Conservation (phyloP, 2,797 vertebrate species). For the Manis javanica region DNA sequence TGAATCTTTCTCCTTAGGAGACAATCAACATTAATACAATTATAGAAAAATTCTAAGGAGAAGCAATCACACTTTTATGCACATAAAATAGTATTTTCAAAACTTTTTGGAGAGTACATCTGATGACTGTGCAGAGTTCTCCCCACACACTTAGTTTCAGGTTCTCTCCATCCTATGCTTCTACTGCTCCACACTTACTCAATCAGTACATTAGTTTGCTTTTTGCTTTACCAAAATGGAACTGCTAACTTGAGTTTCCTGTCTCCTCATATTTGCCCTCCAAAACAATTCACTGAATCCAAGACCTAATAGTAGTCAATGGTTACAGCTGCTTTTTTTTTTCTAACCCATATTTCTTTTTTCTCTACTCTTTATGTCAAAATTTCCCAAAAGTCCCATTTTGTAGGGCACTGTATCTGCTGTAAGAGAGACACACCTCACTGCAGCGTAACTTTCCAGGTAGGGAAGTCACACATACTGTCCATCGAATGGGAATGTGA, state of each 20-base stretch:
- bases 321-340: background rate
- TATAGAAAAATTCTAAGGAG: background rate
- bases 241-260: background rate
- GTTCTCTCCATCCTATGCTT: background rate
- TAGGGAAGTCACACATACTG: background rate
- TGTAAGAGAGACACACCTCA: background rate
- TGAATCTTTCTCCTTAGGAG: constrained; percentile 7
- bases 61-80: background rate
- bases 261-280: background rate
- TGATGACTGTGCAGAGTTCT: background rate
- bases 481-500: background rate
- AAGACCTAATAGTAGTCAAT: background rate
- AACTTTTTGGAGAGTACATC: background rate
- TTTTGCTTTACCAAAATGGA: background rate
- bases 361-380: background rate
- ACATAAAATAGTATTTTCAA: background rate
- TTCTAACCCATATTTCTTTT: background rate
- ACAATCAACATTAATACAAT: constrained; percentile 58
- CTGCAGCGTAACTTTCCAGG: background rate
- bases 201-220: background rate
- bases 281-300: background rate
- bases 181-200: background rate
- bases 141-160: background rate
- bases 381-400: background rate
- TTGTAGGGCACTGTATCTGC: background rate